Evolutionary conservation across 2,797 vertebrate species (phyloP).

Genomic region (Microctenopoma steveboyesi): DNA sequence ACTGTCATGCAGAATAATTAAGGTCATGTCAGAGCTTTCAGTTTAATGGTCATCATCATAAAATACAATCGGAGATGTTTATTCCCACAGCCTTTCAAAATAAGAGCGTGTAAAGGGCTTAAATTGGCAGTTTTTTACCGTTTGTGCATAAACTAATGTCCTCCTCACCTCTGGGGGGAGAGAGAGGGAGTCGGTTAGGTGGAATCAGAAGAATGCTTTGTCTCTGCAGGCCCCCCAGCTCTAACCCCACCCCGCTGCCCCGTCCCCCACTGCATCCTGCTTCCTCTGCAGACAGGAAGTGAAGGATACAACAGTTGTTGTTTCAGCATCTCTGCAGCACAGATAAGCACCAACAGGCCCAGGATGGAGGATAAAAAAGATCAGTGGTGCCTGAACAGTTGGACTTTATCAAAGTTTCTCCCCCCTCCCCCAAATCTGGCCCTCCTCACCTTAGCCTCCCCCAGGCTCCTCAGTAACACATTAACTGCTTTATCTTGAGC

Average conservation of each 20-base stretch:
- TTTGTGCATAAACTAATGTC: not conserved
- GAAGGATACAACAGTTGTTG: conserved; percentile 51
- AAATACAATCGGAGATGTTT: not conserved
- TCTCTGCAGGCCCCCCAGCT: conserved; percentile 1
- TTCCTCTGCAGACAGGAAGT: conserved; percentile 70
- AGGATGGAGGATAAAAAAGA: conserved; percentile 27
- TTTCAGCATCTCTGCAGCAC: conserved; percentile 54
- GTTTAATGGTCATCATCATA: not conserved
- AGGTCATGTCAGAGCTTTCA: not conserved
- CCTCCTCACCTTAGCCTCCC: not conserved
- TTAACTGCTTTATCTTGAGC: conserved; percentile 48
- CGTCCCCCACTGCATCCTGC: conserved; percentile 50
- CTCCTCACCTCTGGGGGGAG: not conserved
- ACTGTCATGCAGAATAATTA: not conserved
- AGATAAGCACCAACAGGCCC: conserved; percentile 23
- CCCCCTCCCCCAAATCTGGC: too few relatives aligned
- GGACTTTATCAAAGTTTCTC: conserved; percentile 21
- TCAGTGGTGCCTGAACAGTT: conserved; percentile 17
- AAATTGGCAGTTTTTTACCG: not conserved
- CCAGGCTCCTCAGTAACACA: conserved; percentile 25
- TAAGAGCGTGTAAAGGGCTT: conserved; percentile 1
- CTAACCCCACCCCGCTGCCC: not conserved
- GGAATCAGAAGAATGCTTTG: conserved; percentile 20
- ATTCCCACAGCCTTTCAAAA: conserved; percentile 20
- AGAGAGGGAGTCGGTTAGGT: not conserved